Evolutionary conservation across 2,113 vertebrate species (phyloP), one percentile per base, ranked within the genome.

Genomic region (Dipodomys ordii): DNA sequence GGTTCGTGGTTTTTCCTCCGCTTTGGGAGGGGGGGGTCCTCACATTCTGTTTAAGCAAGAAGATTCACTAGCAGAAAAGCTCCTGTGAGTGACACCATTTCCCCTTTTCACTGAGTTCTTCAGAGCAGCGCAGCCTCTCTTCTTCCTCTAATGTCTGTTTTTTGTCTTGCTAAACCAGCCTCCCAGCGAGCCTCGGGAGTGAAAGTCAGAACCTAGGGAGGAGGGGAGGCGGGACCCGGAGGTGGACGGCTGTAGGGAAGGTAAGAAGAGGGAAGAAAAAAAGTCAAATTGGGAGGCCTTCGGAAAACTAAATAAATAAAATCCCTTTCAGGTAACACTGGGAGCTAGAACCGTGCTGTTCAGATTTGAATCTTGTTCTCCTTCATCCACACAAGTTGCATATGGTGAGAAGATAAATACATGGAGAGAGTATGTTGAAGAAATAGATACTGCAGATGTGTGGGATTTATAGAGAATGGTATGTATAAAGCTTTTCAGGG

Each of bases 401-500:
- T 30, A 32, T 6, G 27, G 1, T 92, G 79, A 83, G 79, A 95
- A 91, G 80, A 94, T 72, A 27, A 15, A 72, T 10, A 90, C 92
- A 53, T 92, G 57, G 94, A 88, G 30, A 1, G 67, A 72, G 44
- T 76, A 91, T 67, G 67, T 81, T 90, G 81, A 92, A 85, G 68
- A 94, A 77, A 94, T 90, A 74, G 18, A 81, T 27, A 32, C 79
- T 91, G 30, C 35, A 20, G 20, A 64, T 39, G 35, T 82, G 82
- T 80, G 32, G 86, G 92, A 25, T 98, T 97, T 97, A 96, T 97
- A 77, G 76, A 81, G 83, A 96, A 95, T 93, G 83, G 93, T 95
- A 81, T 85, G 88, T 94, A 84, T 97, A 97, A 97, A 98, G 98
- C 98, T 98, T 97, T 96, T 93, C 97, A 82, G 97, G 97, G 97